Conservation (phyloP, 2,888 invertebrate species). For the Heliconius cydno region DNA sequence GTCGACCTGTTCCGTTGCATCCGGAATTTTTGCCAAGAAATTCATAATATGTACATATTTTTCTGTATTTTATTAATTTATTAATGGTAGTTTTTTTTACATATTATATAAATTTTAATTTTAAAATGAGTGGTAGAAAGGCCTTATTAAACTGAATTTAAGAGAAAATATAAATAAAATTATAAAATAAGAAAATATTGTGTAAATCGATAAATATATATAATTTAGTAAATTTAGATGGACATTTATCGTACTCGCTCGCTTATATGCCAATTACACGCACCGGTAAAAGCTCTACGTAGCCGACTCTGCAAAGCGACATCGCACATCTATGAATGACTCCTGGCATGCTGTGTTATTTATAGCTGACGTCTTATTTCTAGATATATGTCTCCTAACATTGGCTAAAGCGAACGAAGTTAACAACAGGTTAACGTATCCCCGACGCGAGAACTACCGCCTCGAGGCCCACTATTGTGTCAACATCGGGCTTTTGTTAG, state of each 20-base stretch:
- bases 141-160: background rate
- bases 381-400: slow-evolving; percentile 25
- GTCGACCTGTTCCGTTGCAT: slow-evolving; percentile 7
- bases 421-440: slow-evolving; percentile 22
- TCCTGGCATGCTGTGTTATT: slow-evolving; percentile 55
- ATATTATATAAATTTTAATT: background rate
- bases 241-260: slow-evolving; percentile 41
- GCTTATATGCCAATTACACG: slow-evolving; percentile 52
- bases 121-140: background rate
- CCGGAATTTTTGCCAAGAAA: slow-evolving; percentile 26
- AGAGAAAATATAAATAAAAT: background rate
- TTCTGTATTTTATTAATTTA: background rate
- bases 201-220: too few relatives aligned
- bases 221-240: background rate
- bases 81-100: background rate
- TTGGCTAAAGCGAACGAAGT: slow-evolving; percentile 30
- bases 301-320: slow-evolving; percentile 67
- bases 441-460: slow-evolving; percentile 64
- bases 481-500: slow-evolving; percentile 63
- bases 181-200: too few relatives aligned
- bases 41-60: slow-evolving; percentile 17
- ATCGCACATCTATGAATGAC: slow-evolving; percentile 61
- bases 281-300: slow-evolving; percentile 68
- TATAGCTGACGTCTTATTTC: slow-evolving; percentile 22
- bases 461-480: slow-evolving; percentile 76